Conservation (phyloP, 2,797 vertebrate genomes). For the Microchirus variegatus region DNA sequence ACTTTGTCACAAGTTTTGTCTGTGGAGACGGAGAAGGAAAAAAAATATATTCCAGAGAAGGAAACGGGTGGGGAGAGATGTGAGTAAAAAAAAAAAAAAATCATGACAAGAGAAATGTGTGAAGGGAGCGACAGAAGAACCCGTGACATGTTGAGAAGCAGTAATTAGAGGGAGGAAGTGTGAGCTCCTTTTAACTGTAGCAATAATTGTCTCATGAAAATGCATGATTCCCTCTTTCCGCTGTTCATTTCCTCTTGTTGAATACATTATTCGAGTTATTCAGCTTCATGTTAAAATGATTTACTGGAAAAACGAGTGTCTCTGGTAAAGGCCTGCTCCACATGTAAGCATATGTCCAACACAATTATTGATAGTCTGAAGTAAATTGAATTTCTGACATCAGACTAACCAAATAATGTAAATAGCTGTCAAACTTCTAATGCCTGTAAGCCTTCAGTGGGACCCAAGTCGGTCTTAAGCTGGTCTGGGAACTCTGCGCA, state of each 20-base stretch:
- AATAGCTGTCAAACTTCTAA: too few species aligned
- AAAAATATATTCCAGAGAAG: slow-evolving; percentile 1
- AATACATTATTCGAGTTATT: not conserved
- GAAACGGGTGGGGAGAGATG: slow-evolving; percentile 33
- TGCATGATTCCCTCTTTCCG: slow-evolving; percentile 11
- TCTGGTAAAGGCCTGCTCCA: not conserved
- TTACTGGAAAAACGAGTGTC: not conserved
- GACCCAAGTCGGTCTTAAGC: too few species aligned
- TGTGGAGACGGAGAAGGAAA: slow-evolving; percentile 6
- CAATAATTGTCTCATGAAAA: slow-evolving; percentile 49
- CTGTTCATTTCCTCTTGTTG: slow-evolving; percentile 33
- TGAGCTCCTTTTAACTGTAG: slow-evolving; percentile 17
- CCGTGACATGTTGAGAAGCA: slow-evolving; percentile 49
- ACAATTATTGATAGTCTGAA: too few species aligned
- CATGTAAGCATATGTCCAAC: too few species aligned
- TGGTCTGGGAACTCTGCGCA: too few species aligned
- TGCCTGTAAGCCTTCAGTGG: too few species aligned
- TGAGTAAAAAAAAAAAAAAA: slow-evolving; percentile 19
- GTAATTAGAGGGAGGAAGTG: slow-evolving; percentile 61
- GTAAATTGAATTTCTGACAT: too few species aligned
- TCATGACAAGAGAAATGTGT: slow-evolving; percentile 46
- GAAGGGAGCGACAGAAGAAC: slow-evolving; percentile 30
- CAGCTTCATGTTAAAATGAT: not conserved
- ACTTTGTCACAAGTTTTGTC: slow-evolving; percentile 15
- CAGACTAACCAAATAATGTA: too few species aligned